Evolutionary conservation across 2,888 invertebrate genomes (phyloP).

Genomic region (Leptopilina drosophilae): DNA sequence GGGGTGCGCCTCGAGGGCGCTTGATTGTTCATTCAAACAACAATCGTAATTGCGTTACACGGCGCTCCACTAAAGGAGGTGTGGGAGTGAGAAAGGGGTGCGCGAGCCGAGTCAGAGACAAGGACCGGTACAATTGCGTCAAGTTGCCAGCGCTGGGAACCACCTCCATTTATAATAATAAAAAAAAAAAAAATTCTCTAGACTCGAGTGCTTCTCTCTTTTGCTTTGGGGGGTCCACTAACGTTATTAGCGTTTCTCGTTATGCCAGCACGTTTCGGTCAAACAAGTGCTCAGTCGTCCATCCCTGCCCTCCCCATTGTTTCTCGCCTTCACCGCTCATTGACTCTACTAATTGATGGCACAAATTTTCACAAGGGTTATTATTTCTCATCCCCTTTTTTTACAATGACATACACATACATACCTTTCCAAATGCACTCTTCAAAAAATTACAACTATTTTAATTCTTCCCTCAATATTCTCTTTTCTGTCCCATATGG

Average conservation of each 20-base stretch:
- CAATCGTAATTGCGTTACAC: constrained; percentile 77
- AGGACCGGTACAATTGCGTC: constrained; percentile 39
- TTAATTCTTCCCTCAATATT: too few relatives aligned
- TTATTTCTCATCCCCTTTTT: not conserved
- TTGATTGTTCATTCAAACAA: constrained; percentile 78
- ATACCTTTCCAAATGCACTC: not conserved
- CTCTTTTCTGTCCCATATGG: too few relatives aligned
- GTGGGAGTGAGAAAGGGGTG: constrained; percentile 41
- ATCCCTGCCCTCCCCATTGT: constrained; percentile 5
- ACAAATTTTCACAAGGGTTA: not conserved
- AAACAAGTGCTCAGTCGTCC: constrained; percentile 23
- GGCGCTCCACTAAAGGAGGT: constrained; percentile 56
- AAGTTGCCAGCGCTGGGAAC: constrained; percentile 52
- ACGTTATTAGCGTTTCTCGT: constrained; percentile 72
- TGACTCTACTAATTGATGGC: constrained; percentile 18
- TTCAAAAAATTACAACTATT: not conserved
- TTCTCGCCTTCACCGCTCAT: constrained; percentile 25
- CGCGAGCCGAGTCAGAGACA: constrained; percentile 45
- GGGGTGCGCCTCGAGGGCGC: constrained; percentile 76
- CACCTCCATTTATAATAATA: constrained; percentile 49
- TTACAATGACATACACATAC: not conserved
- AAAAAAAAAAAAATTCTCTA: constrained; percentile 48
- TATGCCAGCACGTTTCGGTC: constrained; percentile 61
- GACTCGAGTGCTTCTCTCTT: constrained; percentile 57
- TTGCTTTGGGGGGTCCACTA: constrained; percentile 63